Conservation (phyloP, 2,797 vertebrate species). For the Clarias fuscus region DNA sequence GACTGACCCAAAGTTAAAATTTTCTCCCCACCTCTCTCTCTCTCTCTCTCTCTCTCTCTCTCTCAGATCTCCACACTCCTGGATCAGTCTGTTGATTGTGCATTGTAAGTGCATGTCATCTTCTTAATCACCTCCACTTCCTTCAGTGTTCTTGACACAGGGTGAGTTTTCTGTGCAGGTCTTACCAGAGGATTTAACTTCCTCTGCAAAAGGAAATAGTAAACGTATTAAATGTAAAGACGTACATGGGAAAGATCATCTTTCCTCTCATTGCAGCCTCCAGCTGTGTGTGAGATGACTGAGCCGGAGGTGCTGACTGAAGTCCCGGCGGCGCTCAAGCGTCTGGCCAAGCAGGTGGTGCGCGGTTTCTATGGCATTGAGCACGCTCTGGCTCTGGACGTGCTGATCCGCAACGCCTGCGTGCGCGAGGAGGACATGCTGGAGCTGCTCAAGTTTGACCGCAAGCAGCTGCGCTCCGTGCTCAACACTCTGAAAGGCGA, state of each 20-base stretch:
- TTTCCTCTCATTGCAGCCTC: background rate
- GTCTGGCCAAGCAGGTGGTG: constrained; percentile 96
- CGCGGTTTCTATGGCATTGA: constrained; percentile 96
- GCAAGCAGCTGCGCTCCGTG: constrained; percentile 93
- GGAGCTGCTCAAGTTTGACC: constrained; percentile 96
- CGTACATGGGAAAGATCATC: background rate
- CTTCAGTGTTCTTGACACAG: background rate
- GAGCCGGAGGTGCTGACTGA: constrained; percentile 92
- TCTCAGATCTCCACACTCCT: background rate
- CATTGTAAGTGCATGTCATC: background rate
- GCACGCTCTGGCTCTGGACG: constrained; percentile 93
- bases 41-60: background rate
- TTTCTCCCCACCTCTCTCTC: background rate
- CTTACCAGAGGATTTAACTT: background rate
- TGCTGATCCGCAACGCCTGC: constrained; percentile 94
- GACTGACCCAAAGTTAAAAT: no score
- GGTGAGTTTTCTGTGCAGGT: background rate
- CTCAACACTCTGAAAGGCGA: constrained; percentile 96
- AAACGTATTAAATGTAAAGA: background rate
- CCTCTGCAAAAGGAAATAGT: background rate
- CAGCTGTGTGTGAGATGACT: constrained; percentile 74
- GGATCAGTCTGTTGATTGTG: background rate
- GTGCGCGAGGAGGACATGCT: constrained; percentile 98
- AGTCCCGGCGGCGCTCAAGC: constrained; percentile 91
- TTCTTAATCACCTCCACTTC: background rate